Evolutionary conservation across 2,797 vertebrate species (phyloP).

Genomic region (Ptychadena robeensis): DNA sequence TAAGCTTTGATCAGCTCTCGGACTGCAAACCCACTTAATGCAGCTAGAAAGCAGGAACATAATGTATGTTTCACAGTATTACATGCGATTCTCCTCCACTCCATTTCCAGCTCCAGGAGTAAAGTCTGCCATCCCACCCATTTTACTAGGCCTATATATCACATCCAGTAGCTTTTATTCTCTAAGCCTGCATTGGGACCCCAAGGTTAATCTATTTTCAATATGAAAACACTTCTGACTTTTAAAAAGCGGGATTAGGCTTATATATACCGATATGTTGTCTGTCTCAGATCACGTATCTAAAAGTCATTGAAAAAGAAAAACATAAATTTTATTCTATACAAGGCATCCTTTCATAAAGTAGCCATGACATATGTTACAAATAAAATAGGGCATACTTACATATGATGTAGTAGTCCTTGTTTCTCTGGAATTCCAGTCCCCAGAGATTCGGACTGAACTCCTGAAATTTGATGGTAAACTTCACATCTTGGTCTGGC

Average conservation of each 20-base stretch:
- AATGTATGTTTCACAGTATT: constrained; percentile 50
- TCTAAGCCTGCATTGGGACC: constrained; percentile 1
- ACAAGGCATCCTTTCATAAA: background rate
- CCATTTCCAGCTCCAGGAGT: constrained; percentile 30
- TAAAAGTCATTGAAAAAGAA: background rate
- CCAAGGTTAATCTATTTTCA: constrained; percentile 47
- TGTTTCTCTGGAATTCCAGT: constrained; percentile 95
- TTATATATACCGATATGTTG: constrained; percentile 24
- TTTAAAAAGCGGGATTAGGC: constrained; percentile 30
- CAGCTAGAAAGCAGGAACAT: constrained; percentile 41
- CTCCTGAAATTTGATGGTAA: constrained; percentile 99
- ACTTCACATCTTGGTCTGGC: constrained; percentile 98
- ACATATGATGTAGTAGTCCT: constrained; percentile 99
- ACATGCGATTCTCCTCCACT: constrained; percentile 11
- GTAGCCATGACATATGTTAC: background rate
- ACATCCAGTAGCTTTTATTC: constrained; percentile 12
- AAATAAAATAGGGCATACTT: constrained; percentile 78
- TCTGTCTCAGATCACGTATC: constrained; percentile 15
- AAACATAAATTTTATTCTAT: constrained; percentile 13
- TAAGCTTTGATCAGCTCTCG: constrained; percentile 54
- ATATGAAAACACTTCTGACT: constrained; percentile 35
- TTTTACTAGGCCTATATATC: constrained; percentile 20
- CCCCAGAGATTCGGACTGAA: constrained; percentile 79
- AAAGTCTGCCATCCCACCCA: constrained; percentile 20
- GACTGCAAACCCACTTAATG: constrained; percentile 54